Base-by-base conservation (phyloP, 2,797 vertebrate genomes). In the Argya squamiceps region DNA sequence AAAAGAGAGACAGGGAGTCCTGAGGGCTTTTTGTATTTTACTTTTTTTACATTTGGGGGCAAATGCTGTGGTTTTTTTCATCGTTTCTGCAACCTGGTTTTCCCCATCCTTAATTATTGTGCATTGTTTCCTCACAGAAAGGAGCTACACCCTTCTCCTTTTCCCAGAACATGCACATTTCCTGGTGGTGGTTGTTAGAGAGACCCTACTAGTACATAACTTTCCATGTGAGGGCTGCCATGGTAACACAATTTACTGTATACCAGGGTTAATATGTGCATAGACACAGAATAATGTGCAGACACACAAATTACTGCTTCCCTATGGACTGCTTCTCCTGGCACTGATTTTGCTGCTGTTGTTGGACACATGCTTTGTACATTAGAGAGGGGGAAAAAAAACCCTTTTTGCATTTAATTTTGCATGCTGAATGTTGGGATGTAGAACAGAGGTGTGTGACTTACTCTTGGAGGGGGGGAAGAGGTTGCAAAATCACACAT, bases 201-300 rank as follows among this genome's bases (percentile, higher is more conserved):
- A 91, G 89, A 95, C 87, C 64, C 94, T 95, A 89, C 82, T 16
- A 87, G 88, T 67, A 29, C 21, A 89, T 84, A 93, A 95, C 91
- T 95, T 96, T 93, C 74, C 87, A 84, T 94, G 83, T 73, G 83
- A 94, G 62, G 79, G 96, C 93, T 94, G 92, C 93, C 93, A 96
- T 96, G 92, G 95, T 93, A 96, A 95, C 85, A 95, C 93, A 93
- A 95, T 96, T 96, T 96, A 96, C 87, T 96, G 93, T 96, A 89
- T 95, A 95, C 92, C 78, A 94, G 93, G 94, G 96, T 97, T 97
- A 97, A 97, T 93, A 91, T 94, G 93, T 96, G 93, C 95, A 96
- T 81, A 97, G 95, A 96, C 94, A 95, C 93, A 97, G 90, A 97
- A 96, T 96, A 96, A 94, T 94, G 92, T 92, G 92, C 93, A 96